These are phyloP conservation scores for Platycercus adscitus DNA, from an alignment of 2,113 vertebrate genomes.

Conservation along the genomic window DNA sequence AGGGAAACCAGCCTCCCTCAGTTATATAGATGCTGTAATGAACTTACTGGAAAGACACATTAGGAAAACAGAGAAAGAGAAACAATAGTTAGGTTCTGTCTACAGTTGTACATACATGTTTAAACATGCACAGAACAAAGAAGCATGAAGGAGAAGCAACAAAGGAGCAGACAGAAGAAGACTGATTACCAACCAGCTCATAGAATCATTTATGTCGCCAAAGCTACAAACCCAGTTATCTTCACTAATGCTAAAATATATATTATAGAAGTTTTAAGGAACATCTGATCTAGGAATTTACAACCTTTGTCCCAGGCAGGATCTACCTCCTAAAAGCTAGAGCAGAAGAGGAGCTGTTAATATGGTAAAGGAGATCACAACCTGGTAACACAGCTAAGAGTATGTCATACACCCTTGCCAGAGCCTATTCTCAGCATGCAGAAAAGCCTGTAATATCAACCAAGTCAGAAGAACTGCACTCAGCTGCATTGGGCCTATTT, in stretches of 20 bases:
- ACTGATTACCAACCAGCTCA: neutral
- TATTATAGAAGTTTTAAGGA: neutral
- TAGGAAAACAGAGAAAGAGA: neutral
- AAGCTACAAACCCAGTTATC: neutral
- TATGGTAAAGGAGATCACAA: neutral
- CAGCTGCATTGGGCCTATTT: neutral
- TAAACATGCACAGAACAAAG: neutral
- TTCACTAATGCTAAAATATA: neutral
- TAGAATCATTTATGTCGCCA: neutral
- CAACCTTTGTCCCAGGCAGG: neutral
- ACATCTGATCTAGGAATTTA: neutral
- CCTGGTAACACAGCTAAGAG: neutral
- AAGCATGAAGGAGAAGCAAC: neutral
- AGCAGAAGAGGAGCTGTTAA: neutral
- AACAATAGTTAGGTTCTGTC: neutral
- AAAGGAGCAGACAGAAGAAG: neutral
- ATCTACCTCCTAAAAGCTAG: neutral
- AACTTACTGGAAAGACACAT: neutral
- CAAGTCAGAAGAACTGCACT: neutral
- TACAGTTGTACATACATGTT: neutral
- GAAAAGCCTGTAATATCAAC: neutral
- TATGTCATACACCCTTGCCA: neutral
- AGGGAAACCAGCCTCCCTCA: neutral
- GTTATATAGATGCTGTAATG: neutral
- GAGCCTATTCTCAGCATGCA: neutral